Percentiles rank a stretch among this genome's conserved stretches.
Conservation (phyloP, 1,140 invertebrate genomes). For the Drosophila busckii region DNA sequence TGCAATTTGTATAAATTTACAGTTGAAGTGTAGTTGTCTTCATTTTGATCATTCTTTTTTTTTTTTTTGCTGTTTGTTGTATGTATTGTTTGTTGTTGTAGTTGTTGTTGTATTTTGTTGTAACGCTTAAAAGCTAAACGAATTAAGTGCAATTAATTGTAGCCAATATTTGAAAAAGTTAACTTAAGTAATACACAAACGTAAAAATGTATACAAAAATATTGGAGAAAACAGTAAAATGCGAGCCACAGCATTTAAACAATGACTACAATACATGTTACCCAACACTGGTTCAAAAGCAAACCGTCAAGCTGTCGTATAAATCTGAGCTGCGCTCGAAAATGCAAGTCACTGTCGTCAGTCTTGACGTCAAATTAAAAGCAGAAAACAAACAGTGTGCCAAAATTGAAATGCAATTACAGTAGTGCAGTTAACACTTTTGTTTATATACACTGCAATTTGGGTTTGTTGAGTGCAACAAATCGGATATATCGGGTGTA, state of each 20-base stretch:
- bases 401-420: conserved; percentile 16
- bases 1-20: conserved; percentile 76
- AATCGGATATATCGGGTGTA: conserved; percentile 15
- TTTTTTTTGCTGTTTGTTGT: conserved; percentile 32
- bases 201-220: conserved; percentile 14
- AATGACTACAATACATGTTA: not conserved
- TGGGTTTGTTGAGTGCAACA: conserved; percentile 15
- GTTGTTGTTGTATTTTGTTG: conserved; percentile 39
- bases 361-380: conserved; percentile 14
- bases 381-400: conserved; percentile 25
- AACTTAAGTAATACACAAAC: conserved; percentile 21
- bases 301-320: no score
- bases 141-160: conserved; percentile 72
- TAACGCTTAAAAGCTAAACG: conserved; percentile 63
- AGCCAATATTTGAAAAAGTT: conserved; percentile 61
- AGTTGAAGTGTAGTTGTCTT: conserved; percentile 51
- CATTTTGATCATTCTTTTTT: conserved; percentile 22
- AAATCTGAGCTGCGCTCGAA: not conserved
- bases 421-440: conserved; percentile 20
- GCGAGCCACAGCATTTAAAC: conserved; percentile 26
- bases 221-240: not conserved
- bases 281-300: no score
- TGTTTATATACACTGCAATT: conserved; percentile 17
- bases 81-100: conserved; percentile 40
- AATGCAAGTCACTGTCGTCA: conserved; percentile 3